phyloP scores from a whole-genome alignment of 2,888 invertebrate genomes.

The Belgica antarctica region DNA sequence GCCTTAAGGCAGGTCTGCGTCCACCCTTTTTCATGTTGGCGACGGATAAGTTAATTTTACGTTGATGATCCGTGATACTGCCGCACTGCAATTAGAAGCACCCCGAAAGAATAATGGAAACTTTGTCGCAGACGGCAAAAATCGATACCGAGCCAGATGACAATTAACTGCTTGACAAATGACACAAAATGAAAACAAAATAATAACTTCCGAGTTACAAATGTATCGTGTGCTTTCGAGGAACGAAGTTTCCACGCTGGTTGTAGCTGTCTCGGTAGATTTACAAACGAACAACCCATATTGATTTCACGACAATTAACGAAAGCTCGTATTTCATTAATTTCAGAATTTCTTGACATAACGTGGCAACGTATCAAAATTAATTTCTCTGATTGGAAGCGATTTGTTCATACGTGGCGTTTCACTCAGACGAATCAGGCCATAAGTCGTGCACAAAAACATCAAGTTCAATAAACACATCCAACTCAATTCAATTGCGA shows the following conservation, averaged over 20 bases:
- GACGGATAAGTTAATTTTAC: no score
- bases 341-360: background rate
- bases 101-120: no score
- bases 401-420: background rate
- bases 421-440: background rate
- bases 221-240: background rate
- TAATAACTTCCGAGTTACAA: background rate
- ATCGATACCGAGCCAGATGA: constrained; percentile 3
- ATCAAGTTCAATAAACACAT: no score
- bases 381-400: background rate
- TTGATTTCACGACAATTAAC: constrained; percentile 35
- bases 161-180: constrained; percentile 7
- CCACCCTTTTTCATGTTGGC: no score
- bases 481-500: no score
- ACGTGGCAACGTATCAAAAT: constrained; percentile 1
- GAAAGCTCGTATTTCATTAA: background rate
- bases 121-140: background rate
- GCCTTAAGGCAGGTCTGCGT: no score
- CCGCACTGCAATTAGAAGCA: no score
- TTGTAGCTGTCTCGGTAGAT: background rate
- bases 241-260: background rate
- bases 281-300: constrained; percentile 2
- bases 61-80: no score
- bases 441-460: constrained; percentile 4
- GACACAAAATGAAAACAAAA: background rate